These are phyloP conservation scores for Cheumatopsyche charites DNA, from an alignment of 1,140 invertebrate species.

Conservation along the genomic window DNA sequence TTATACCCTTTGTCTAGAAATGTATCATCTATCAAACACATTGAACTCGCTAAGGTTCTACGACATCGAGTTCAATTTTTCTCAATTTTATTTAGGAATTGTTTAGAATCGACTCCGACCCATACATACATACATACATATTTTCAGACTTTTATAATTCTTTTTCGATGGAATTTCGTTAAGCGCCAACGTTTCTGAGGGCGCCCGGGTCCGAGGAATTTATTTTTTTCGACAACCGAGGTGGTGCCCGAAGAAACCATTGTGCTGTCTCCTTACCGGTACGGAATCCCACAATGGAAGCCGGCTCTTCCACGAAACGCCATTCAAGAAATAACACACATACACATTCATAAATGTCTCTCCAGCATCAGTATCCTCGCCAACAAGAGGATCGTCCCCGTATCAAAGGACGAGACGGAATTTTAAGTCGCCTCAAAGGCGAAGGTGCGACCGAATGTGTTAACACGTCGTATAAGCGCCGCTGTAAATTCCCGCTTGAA, in stretches of 20 bases:
- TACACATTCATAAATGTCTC: slow-evolving; percentile 37
- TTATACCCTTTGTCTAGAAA: too few relatives aligned
- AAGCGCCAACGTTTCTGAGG: slow-evolving; percentile 20
- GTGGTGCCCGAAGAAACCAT: slow-evolving; percentile 40
- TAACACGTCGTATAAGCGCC: slow-evolving; percentile 45
- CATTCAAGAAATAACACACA: slow-evolving; percentile 41
- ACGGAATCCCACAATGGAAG: slow-evolving; percentile 42
- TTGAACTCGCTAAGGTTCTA: too few relatives aligned
- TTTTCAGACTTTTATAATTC: not conserved
- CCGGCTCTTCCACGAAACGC: slow-evolving; percentile 44
- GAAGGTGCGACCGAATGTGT: slow-evolving; percentile 40
- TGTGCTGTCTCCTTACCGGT: slow-evolving; percentile 35
- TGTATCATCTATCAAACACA: too few relatives aligned
- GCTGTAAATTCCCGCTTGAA: slow-evolving; percentile 41
- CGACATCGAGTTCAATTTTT: too few relatives aligned
- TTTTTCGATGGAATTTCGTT: slow-evolving; percentile 18
- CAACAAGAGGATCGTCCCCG: slow-evolving; percentile 37
- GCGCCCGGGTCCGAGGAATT: slow-evolving; percentile 19
- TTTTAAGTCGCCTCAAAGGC: slow-evolving; percentile 45
- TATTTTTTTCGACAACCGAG: slow-evolving; percentile 26
- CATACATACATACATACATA: too few relatives aligned
- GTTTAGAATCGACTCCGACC: too few relatives aligned
- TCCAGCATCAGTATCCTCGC: slow-evolving; percentile 18
- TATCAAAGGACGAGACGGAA: slow-evolving; percentile 46
- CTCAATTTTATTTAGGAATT: too few relatives aligned